A percentile compares a stretch with the other conserved stretches of the same genome.
These are phyloP conservation scores for Sphyrna mokarran DNA, from an alignment of 2,113 vertebrate species.

Conservation along the genomic window DNA sequence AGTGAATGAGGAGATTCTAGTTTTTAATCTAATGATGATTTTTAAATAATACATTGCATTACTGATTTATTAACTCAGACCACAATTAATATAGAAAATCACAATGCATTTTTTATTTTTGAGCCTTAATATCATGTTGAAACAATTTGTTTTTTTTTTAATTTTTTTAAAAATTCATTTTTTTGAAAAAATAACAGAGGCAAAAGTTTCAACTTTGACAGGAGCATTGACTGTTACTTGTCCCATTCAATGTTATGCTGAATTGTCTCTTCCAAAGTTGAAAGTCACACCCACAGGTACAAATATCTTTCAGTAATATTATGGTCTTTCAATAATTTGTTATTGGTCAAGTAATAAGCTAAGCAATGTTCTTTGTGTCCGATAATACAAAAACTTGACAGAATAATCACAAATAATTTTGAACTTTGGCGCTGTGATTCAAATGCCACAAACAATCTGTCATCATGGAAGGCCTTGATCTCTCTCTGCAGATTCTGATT, in stretches of 20 bases:
- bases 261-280: background rate
- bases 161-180: too few relatives aligned
- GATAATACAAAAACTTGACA: background rate
- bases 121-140: background rate
- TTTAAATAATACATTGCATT: background rate
- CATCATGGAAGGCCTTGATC: background rate
- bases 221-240: background rate
- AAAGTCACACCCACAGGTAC: background rate
- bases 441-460: background rate
- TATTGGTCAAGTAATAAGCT: background rate
- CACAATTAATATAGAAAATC: background rate
- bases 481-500: background rate
- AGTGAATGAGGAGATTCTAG: background rate
- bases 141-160: too few relatives aligned
- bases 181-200: too few relatives aligned
- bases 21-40: background rate
- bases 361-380: background rate
- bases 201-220: background rate
- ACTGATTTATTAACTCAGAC: background rate
- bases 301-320: background rate
- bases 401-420: background rate
- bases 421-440: background rate
- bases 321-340: background rate
- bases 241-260: background rate
- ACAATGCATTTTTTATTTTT: background rate